Conservation (phyloP, 2,113 vertebrate species). For the Gobius niger region DNA sequence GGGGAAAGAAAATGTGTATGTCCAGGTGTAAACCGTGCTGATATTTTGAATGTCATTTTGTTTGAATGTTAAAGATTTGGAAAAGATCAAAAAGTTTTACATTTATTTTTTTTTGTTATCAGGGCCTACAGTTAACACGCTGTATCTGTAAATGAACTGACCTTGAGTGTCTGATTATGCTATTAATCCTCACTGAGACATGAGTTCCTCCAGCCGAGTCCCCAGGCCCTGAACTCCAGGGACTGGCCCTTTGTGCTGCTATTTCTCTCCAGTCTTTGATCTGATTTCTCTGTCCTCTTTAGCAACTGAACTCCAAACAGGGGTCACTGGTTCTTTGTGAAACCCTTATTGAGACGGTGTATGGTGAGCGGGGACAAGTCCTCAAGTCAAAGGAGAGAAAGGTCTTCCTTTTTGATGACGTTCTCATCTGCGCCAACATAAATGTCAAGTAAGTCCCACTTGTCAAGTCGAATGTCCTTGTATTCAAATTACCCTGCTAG, state of each 20-base stretch:
- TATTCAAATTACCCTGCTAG: constrained; percentile 22
- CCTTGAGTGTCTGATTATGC: constrained; percentile 46
- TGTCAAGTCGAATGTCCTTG: constrained; percentile 20
- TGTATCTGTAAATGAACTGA: constrained; percentile 29
- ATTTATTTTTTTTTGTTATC: neutral
- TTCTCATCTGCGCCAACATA: constrained; percentile 92
- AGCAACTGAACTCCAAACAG: constrained; percentile 84
- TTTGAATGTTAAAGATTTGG: neutral
- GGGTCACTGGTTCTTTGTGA: constrained; percentile 90
- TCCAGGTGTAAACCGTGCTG: neutral
- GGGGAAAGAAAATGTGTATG: constrained; percentile 7
- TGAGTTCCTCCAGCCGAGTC: constrained; percentile 40
- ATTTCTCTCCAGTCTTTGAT: constrained; percentile 50
- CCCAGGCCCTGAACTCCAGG: constrained; percentile 42
- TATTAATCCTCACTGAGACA: constrained; percentile 58
- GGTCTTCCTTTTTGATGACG: constrained; percentile 92
- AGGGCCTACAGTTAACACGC: neutral
- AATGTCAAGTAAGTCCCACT: constrained; percentile 88
- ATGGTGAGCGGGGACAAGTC: constrained; percentile 89
- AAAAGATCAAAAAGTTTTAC: neutral
- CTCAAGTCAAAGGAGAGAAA: constrained; percentile 94
- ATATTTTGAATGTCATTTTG: neutral
- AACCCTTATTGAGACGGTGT: constrained; percentile 91
- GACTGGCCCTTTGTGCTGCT: constrained; percentile 37
- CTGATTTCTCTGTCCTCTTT: constrained; percentile 59